A percentile compares a stretch with the other conserved stretches of the same genome.
phyloP scores from a whole-genome alignment of 1,140 invertebrate genomes.

The Drosophila tsacasi region DNA sequence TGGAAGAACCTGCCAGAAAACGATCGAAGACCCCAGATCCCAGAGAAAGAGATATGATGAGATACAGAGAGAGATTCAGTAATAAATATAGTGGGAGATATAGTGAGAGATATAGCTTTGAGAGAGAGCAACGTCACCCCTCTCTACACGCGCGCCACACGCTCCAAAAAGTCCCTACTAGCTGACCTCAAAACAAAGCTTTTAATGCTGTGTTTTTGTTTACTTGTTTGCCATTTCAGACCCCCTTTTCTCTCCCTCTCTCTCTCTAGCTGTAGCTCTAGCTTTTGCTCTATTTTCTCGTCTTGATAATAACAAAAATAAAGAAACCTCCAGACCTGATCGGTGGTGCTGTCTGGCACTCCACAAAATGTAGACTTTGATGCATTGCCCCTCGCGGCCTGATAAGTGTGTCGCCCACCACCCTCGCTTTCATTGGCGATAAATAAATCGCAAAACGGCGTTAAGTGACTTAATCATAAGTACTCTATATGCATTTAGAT shows the following conservation, averaged over 20 bases:
- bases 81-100: constrained; percentile 7
- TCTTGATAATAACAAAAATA: constrained; percentile 32
- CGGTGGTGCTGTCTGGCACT: constrained; percentile 33
- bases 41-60: background rate
- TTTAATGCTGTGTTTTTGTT: constrained; percentile 55
- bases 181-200: constrained; percentile 57
- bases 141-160: constrained; percentile 7
- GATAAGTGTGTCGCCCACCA: constrained; percentile 30
- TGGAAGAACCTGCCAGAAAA: constrained; percentile 50
- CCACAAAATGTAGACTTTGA: constrained; percentile 39
- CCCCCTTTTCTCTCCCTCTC: background rate
- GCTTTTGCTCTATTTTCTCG: constrained; percentile 14
- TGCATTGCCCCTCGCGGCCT: constrained; percentile 24
- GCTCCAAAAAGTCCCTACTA: constrained; percentile 13
- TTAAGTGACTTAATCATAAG: constrained; percentile 42
- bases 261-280: background rate
- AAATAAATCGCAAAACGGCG: constrained; percentile 30
- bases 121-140: background rate
- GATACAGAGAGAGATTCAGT: background rate
- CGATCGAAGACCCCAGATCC: constrained; percentile 11
- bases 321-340: constrained; percentile 35
- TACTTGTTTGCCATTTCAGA: constrained; percentile 45
- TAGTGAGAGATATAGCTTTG: background rate
- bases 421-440: constrained; percentile 46
- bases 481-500: constrained; percentile 35